These are phyloP conservation scores for Tupaia chinensis DNA, from an alignment of 2,113 vertebrate species.

Conservation along the genomic window DNA sequence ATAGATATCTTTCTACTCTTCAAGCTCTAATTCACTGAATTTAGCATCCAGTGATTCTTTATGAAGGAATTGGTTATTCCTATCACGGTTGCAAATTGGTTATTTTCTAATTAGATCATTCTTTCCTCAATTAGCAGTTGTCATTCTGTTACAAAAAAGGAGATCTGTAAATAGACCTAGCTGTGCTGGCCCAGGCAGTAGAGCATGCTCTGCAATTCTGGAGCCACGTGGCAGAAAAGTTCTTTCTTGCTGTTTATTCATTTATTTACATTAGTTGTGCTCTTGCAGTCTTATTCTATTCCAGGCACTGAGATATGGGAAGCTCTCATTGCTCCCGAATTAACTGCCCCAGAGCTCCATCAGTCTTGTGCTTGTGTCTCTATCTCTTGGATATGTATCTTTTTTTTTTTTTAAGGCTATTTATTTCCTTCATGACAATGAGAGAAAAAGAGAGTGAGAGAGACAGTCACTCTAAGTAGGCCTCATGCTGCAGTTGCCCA, in stretches of 20 bases:
- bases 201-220: too few species aligned
- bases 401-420: neutral
- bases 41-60: neutral
- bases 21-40: neutral
- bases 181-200: too few species aligned
- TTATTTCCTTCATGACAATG: neutral
- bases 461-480: too few species aligned
- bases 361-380: neutral
- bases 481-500: too few species aligned
- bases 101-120: neutral
- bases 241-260: neutral
- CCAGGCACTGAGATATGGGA: neutral
- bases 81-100: neutral
- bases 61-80: neutral
- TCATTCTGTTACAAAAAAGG: neutral
- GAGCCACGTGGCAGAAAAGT: too few species aligned
- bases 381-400: neutral
- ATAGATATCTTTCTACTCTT: neutral
- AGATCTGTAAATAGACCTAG: neutral
- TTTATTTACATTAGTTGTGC: neutral
- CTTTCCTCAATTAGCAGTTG: neutral
- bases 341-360: neutral
- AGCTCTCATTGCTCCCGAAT: neutral
- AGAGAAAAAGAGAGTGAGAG: too few species aligned
- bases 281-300: neutral